A percentile compares a stretch with the other conserved stretches of the same genome.
phyloP scores from a whole-genome alignment of 2,888 invertebrate genomes.

The Polietes domitor region DNA sequence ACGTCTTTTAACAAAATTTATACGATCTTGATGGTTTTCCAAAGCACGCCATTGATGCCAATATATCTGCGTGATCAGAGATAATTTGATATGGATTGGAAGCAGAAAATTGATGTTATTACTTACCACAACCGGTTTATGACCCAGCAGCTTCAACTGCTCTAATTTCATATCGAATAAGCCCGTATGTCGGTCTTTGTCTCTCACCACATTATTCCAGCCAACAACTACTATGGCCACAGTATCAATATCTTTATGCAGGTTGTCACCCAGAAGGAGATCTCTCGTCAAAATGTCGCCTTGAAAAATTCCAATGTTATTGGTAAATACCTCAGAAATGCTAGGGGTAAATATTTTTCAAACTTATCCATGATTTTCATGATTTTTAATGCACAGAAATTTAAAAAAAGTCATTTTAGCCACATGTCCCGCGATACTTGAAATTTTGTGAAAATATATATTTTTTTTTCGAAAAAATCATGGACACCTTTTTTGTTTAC shows the following conservation, averaged over 20 bases:
- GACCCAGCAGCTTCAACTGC: constrained; percentile 85
- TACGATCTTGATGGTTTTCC: constrained; percentile 75
- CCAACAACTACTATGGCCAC: constrained; percentile 84
- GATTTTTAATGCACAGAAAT: background rate
- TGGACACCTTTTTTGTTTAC: too few relatives aligned
- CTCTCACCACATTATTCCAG: constrained; percentile 84
- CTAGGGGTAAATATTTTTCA: too few relatives aligned
- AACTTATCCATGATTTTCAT: too few relatives aligned
- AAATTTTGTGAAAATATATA: too few relatives aligned
- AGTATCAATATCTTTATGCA: constrained; percentile 77
- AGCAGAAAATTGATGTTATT: background rate
- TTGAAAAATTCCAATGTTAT: too few relatives aligned
- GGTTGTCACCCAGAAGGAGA: constrained; percentile 71
- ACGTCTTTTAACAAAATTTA: constrained; percentile 75
- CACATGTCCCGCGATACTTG: too few relatives aligned
- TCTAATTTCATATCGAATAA: constrained; percentile 84
- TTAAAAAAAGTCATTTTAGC: constrained; percentile 8
- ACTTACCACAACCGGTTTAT: constrained; percentile 80
- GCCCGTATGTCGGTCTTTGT: constrained; percentile 83
- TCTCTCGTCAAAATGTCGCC: constrained; percentile 73
- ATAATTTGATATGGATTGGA: background rate
- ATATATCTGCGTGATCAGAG: constrained; percentile 81
- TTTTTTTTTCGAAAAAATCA: too few relatives aligned
- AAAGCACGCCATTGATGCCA: constrained; percentile 81
- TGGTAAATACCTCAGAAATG: too few relatives aligned